phyloP scores from a whole-genome alignment of 2,888 invertebrate genomes.

The Caenorhabditis becei region DNA sequence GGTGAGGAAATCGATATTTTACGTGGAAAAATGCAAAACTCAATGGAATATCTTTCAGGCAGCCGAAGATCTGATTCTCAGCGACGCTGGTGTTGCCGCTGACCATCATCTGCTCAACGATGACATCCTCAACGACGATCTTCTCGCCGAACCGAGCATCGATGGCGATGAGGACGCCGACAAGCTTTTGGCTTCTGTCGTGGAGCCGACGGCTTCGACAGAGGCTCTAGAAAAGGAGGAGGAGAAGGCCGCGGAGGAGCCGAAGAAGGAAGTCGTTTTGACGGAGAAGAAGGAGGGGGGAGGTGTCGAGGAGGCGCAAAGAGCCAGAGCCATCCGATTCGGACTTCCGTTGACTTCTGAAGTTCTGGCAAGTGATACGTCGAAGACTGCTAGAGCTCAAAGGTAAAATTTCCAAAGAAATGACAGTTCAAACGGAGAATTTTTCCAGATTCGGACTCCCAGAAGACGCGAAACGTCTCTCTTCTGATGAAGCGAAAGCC shows the following conservation, averaged over 20 bases:
- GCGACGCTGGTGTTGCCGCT: constrained; percentile 26
- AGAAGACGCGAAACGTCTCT: constrained; percentile 35
- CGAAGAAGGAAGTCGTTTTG: constrained; percentile 17
- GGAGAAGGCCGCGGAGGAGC: neutral
- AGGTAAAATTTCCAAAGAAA: constrained; percentile 14
- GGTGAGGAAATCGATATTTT: constrained; percentile 24
- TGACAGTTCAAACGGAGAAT: neutral
- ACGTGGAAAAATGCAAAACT: neutral
- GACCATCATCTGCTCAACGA: constrained; percentile 31
- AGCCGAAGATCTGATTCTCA: constrained; percentile 48
- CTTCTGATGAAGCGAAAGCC: constrained; percentile 47
- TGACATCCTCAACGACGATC: constrained; percentile 58
- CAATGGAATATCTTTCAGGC: constrained; percentile 25
- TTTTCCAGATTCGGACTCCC: constrained; percentile 40
- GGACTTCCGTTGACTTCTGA: constrained; percentile 50
- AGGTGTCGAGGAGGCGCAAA: constrained; percentile 32
- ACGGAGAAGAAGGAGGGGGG: constrained; percentile 10
- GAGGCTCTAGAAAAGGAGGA: neutral
- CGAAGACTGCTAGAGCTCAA: constrained; percentile 49
- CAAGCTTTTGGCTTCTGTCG: constrained; percentile 9
- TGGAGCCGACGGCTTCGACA: neutral
- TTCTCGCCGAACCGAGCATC: constrained; percentile 52
- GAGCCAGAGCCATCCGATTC: constrained; percentile 52
- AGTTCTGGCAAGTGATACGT: constrained; percentile 16
- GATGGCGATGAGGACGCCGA: constrained; percentile 46